phyloP scores from a whole-genome alignment of 1,140 invertebrate species.

The Macrobrachium nipponense region DNA sequence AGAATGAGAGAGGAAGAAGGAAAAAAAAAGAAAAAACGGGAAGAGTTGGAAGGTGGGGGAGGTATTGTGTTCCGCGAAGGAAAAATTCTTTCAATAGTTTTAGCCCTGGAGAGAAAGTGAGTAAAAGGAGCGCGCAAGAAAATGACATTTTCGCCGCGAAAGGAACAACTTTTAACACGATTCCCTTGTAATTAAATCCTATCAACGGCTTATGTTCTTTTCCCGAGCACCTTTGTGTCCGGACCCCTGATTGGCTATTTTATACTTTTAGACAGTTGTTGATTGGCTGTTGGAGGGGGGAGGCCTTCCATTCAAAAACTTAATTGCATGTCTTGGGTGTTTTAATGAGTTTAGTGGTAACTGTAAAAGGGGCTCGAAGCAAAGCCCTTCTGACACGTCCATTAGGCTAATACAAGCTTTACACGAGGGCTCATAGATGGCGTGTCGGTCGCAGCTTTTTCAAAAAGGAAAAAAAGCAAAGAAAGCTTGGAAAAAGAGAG shows the following conservation, averaged over 20 bases:
- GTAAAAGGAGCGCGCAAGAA: slow-evolving; percentile 38
- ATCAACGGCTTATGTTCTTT: slow-evolving; percentile 64
- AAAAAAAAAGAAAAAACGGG: not conserved
- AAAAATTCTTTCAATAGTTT: slow-evolving; percentile 59
- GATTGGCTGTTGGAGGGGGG: slow-evolving; percentile 48
- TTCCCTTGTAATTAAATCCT: slow-evolving; percentile 63
- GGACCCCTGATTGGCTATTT: slow-evolving; percentile 61
- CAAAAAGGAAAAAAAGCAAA: not conserved
- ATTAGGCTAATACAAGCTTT: slow-evolving; percentile 62
- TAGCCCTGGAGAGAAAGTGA: slow-evolving; percentile 31
- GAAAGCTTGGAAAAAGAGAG: not conserved
- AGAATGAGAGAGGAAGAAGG: not conserved
- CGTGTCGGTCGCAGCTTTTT: not conserved
- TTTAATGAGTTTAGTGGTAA: slow-evolving; percentile 63
- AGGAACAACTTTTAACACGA: slow-evolving; percentile 51
- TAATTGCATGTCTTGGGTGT: slow-evolving; percentile 63
- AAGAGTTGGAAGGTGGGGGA: not conserved
- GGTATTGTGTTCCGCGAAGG: slow-evolving; percentile 4
- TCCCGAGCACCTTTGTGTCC: slow-evolving; percentile 50
- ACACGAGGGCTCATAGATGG: slow-evolving; percentile 40
- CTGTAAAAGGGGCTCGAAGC: slow-evolving; percentile 38
- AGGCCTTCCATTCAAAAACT: slow-evolving; percentile 63
- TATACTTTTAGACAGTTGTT: slow-evolving; percentile 62
- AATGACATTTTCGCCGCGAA: slow-evolving; percentile 55
- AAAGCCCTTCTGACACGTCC: slow-evolving; percentile 51